These are phyloP conservation scores for Hartigia nigra DNA, from an alignment of 2,888 invertebrate species.

Conservation along the genomic window DNA sequence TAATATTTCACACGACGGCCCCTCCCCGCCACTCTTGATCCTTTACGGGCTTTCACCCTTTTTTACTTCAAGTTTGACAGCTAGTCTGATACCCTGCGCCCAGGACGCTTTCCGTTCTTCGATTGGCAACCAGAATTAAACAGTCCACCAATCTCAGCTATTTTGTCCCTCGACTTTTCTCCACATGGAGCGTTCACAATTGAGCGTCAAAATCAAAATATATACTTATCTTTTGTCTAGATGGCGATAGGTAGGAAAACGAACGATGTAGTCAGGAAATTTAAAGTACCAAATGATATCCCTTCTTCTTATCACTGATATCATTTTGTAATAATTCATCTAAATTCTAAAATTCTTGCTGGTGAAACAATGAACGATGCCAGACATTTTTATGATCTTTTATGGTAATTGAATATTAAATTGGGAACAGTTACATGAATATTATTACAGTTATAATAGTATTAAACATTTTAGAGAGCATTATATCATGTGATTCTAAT, in stretches of 20 bases:
- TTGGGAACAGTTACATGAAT: not conserved
- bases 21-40: slow-evolving; percentile 21
- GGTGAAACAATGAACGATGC: not conserved
- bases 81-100: not conserved
- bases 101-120: too few relatives aligned
- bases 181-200: too few relatives aligned
- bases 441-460: not conserved
- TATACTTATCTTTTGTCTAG: too few relatives aligned
- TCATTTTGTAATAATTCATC: not conserved
- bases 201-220: too few relatives aligned
- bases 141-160: too few relatives aligned
- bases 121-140: too few relatives aligned
- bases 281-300: too few relatives aligned
- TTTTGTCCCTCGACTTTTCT: too few relatives aligned
- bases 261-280: too few relatives aligned
- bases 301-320: too few relatives aligned
- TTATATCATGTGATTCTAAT: not conserved
- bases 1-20: slow-evolving; percentile 9
- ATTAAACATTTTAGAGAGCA: not conserved
- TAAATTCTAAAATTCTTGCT: not conserved
- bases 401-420: not conserved
- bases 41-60: slow-evolving; percentile 23
- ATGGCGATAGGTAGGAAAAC: too few relatives aligned
- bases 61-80: slow-evolving; percentile 25
- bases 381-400: not conserved